Evolutionary conservation across 2,797 vertebrate species (phyloP).

Genomic region (Lagorchestes hirsutus): DNA sequence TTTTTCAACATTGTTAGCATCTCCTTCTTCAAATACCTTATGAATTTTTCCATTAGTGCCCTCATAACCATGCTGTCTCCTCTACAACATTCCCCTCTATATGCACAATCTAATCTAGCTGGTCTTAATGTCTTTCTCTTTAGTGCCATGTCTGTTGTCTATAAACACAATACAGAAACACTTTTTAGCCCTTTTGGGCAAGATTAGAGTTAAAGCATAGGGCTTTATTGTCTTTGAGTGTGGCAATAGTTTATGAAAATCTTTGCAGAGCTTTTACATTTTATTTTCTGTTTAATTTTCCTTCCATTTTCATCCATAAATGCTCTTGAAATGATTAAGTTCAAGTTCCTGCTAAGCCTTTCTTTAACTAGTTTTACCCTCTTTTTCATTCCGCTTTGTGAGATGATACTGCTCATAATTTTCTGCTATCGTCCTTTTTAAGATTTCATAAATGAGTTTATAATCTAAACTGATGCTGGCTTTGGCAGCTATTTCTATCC

Average conservation of each 20-base stretch:
- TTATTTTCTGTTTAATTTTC: background rate
- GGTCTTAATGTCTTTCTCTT: background rate
- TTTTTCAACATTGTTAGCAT: background rate
- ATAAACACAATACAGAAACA: background rate
- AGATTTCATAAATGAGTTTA: background rate
- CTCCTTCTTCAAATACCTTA: background rate
- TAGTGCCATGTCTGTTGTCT: background rate
- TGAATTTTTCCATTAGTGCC: background rate
- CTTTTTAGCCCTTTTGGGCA: background rate
- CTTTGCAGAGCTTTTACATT: background rate
- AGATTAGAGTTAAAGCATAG: background rate
- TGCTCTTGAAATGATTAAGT: background rate
- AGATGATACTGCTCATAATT: background rate
- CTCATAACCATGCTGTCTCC: background rate
- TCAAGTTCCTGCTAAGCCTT: background rate
- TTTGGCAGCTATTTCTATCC: background rate
- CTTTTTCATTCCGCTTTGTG: background rate
- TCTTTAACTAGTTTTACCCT: background rate
- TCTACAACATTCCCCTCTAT: background rate
- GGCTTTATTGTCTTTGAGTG: background rate
- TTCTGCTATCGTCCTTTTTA: background rate
- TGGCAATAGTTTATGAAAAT: background rate
- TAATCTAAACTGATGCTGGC: background rate
- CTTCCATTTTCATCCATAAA: background rate
- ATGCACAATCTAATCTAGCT: background rate